These are phyloP conservation scores for Camptogramma bilineatum DNA, from an alignment of 2,888 invertebrate species.

Conservation along the genomic window DNA sequence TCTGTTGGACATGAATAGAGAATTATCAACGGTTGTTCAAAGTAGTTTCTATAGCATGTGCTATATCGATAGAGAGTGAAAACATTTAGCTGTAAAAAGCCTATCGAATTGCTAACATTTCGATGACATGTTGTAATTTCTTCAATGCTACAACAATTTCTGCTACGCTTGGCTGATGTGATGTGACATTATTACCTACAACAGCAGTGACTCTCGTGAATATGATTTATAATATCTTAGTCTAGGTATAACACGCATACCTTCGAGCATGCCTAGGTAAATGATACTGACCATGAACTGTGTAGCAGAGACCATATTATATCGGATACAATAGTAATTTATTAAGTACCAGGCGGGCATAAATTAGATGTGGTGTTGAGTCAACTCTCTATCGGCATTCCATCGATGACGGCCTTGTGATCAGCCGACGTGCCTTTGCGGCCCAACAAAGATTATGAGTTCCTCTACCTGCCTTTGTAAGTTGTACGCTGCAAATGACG, in stretches of 20 bases:
- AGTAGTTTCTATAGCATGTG: constrained; percentile 27
- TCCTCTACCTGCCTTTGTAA: constrained; percentile 47
- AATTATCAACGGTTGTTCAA: constrained; percentile 42
- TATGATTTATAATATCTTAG: constrained; percentile 1
- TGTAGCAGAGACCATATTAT: not conserved
- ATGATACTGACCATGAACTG: constrained; percentile 2
- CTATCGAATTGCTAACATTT: constrained; percentile 24
- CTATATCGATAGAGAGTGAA: constrained; percentile 28
- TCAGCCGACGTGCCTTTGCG: constrained; percentile 57
- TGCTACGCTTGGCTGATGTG: constrained; percentile 8
- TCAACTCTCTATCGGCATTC: constrained; percentile 74
- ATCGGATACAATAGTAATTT: constrained; percentile 24
- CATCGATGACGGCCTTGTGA: constrained; percentile 62
- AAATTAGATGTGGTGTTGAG: constrained; percentile 57
- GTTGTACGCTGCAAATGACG: constrained; percentile 28
- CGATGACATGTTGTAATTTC: constrained; percentile 19
- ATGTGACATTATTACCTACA: constrained; percentile 12
- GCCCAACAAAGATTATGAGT: constrained; percentile 36
- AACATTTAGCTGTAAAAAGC: constrained; percentile 30
- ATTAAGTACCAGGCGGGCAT: constrained; percentile 55
- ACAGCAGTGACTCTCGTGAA: not conserved
- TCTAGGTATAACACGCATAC: constrained; percentile 3
- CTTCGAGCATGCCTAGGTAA: not conserved
- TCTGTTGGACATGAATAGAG: constrained; percentile 45
- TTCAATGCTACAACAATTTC: constrained; percentile 8